A percentile compares a stretch with the other conserved stretches of the same genome.
Evolutionary conservation across 2,113 vertebrate genomes (phyloP).

Genomic region (Aplodontia rufa): DNA sequence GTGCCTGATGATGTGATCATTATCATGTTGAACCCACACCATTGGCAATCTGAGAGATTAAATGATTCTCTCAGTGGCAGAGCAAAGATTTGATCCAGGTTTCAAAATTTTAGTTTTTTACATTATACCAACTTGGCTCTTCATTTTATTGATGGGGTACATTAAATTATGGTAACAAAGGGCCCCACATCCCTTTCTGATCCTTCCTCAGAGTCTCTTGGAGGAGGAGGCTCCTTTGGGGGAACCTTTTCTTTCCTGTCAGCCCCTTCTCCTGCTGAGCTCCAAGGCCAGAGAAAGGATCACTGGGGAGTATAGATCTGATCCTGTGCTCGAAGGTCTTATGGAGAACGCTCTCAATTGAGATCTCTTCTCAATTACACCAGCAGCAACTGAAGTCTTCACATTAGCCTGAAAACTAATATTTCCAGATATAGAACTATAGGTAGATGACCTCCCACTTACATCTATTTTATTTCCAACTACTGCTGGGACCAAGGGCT

Average conservation of each 20-base stretch:
- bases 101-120: neutral
- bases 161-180: neutral
- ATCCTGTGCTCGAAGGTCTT: neutral
- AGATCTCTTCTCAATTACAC: neutral
- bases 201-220: neutral
- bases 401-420: neutral
- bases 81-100: constrained; percentile 2
- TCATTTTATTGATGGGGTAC: neutral
- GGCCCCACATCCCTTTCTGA: neutral
- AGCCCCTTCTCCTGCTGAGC: neutral
- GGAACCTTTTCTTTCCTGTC: neutral
- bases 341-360: neutral
- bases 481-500: neutral
- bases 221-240: neutral
- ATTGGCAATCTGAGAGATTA: neutral
- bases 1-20: neutral
- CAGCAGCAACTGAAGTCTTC: neutral
- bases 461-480: neutral
- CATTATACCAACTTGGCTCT: neutral
- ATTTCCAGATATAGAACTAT: neutral
- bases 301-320: neutral
- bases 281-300: neutral
- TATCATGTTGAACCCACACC: neutral
- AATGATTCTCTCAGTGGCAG: neutral
- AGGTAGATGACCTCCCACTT: neutral